Evolutionary conservation across 35 echinoderm and acorn worm species (phyloP).

Genomic region (Acanthaster planci): DNA sequence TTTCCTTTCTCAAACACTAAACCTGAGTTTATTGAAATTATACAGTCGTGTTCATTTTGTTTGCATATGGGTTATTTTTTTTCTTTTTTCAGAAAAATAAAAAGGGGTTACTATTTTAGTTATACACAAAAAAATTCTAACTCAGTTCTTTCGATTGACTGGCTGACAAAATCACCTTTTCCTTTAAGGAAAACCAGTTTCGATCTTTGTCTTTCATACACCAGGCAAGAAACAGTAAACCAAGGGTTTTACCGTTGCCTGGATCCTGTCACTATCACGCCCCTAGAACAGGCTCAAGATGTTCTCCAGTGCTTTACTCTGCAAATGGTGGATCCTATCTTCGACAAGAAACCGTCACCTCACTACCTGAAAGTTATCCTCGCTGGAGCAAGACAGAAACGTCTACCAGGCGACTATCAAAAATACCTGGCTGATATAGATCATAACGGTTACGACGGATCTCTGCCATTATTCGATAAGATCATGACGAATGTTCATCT

Average conservation of each 20-base stretch:
- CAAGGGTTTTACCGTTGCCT: not conserved
- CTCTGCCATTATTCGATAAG: not conserved
- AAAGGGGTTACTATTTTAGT: too few species aligned
- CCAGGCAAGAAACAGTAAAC: slow-evolving; percentile 2
- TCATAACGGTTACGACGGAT: not conserved
- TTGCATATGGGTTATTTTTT: too few species aligned
- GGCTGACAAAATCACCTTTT: too few species aligned
- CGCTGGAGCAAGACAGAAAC: not conserved
- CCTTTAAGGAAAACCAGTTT: not conserved
- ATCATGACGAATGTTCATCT: not conserved
- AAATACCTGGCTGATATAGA: not conserved
- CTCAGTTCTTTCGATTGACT: too few species aligned
- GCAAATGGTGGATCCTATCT: slow-evolving; percentile 18
- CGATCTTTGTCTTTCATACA: not conserved
- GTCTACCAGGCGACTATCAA: not conserved
- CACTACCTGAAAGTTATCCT: slow-evolving; percentile 4
- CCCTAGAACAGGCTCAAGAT: not conserved
- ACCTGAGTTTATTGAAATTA: too few species aligned
- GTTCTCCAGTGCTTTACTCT: not conserved
- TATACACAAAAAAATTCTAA: too few species aligned
- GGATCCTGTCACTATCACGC: not conserved
- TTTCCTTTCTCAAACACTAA: too few species aligned
- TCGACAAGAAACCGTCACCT: not conserved
- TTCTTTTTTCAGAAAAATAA: too few species aligned
- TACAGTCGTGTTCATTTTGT: too few species aligned